A percentile compares a stretch with the other conserved stretches of the same genome.
phyloP scores from a whole-genome alignment of 2,888 invertebrate genomes.

The Tetheella fluctuosa region DNA sequence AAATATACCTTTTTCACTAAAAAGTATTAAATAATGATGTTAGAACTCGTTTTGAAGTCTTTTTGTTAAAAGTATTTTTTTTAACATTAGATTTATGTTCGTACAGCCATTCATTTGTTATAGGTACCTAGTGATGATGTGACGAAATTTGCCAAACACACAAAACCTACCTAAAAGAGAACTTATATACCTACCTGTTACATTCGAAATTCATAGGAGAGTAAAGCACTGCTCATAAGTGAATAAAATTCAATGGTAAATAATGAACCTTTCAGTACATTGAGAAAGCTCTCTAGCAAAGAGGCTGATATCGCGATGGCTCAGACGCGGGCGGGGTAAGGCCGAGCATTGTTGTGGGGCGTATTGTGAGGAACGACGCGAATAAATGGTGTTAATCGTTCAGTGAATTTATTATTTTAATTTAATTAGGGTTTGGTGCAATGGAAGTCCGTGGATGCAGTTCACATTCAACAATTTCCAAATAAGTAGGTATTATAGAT shows the following conservation, averaged over 20 bases:
- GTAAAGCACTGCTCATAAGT: neutral
- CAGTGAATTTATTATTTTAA: too few relatives aligned
- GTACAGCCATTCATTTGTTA: too few relatives aligned
- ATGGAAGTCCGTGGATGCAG: too few relatives aligned
- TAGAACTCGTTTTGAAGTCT: too few relatives aligned
- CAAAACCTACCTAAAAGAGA: neutral
- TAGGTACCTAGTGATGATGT: neutral
- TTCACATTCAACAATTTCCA: too few relatives aligned
- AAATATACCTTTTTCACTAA: too few relatives aligned
- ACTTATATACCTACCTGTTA: neutral
- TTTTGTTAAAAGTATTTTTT: too few relatives aligned
- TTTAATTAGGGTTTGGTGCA: too few relatives aligned
- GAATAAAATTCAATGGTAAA: conserved; percentile 27
- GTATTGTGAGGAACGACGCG: conserved; percentile 7
- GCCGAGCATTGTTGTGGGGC: conserved; percentile 20
- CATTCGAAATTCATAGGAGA: conserved; percentile 2
- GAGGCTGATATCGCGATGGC: conserved; percentile 33
- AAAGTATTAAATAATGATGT: too few relatives aligned
- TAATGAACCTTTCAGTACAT: conserved; percentile 27
- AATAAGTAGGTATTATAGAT: too few relatives aligned
- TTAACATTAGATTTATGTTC: too few relatives aligned
- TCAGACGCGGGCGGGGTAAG: conserved; percentile 31
- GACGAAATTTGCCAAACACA: neutral
- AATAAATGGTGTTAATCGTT: too few relatives aligned
- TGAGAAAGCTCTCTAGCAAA: conserved; percentile 25